Base-by-base conservation (phyloP, 1,140 invertebrate genomes). In the Bombus breviceps region DNA sequence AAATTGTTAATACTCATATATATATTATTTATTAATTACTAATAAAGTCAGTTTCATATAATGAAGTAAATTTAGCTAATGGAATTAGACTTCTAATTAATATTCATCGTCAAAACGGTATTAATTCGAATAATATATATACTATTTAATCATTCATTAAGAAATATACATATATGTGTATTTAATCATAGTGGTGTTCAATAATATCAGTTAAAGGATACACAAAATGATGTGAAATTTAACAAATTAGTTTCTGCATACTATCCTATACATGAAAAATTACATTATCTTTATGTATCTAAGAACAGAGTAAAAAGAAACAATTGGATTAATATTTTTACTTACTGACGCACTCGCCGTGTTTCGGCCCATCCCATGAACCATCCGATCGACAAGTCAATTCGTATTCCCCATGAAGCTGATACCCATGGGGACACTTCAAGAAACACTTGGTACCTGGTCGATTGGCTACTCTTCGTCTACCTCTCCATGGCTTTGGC, bases 301-400 rank as follows among this genome's bases (percentile, higher is more conserved):
- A 69, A 37, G 8, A 64, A 37, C 3, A 37, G 1, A 34, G 15
- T 15, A 66, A 66, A 22, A 68, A 39, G 71, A 9, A 41, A 9
- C 13, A 41, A 73, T 47, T n/a, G 39, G 2, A n/a, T 1, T 18
- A 74, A 15, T 5, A 10, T 32, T 66, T 73, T 53, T 81, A 95
- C 95, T 95, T 87, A 95, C 95, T 92, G 81, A 95, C 92, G 73
- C 95, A 95, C 81, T 94, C 94, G 13, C 95, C 95, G 81, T 94
- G 92, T 74, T 95, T 94, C 25, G 94, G 92, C 12, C 95, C 95
- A 39, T 94, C 92, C 95, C 95, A 95, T 6, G 91, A 93, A 75
- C 95, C 95, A 66, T 94, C 93, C 25, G 88, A 83, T 37, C 92
- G 92, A 87, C 95, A 95, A 22, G 93, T 93, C 32, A 95, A 90